Conservation (phyloP, 2,888 invertebrate genomes). For the Alsophila aescularia region DNA sequence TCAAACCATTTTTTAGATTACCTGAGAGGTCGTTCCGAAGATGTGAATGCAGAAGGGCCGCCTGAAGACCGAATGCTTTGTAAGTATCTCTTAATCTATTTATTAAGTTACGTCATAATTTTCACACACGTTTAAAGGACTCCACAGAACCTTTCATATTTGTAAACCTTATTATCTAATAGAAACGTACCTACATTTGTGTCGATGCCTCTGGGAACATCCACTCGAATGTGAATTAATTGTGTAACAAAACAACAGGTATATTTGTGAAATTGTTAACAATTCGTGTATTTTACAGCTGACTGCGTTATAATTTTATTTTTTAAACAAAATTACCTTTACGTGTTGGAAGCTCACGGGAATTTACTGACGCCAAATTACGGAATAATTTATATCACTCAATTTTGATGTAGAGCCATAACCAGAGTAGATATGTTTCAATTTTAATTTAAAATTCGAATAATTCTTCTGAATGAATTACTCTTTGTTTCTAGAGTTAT, state of each 20-base stretch:
- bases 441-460: too few species aligned
- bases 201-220: slow-evolving; percentile 26
- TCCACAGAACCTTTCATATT: background rate
- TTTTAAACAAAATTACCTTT: slow-evolving; percentile 14
- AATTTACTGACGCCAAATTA: slow-evolving; percentile 4
- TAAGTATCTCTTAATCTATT: slow-evolving; percentile 47
- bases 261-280: slow-evolving; percentile 8
- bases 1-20: slow-evolving; percentile 60
- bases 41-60: slow-evolving; percentile 55
- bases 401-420: background rate
- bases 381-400: slow-evolving; percentile 8
- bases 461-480: too few species aligned
- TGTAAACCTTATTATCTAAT: slow-evolving; percentile 1
- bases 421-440: background rate
- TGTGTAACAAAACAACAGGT: slow-evolving; percentile 15
- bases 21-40: slow-evolving; percentile 66
- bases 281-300: slow-evolving; percentile 9
- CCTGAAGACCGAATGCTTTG: slow-evolving; percentile 63
- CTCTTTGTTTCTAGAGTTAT: too few species aligned
- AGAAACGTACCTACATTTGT: slow-evolving; percentile 1
- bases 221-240: slow-evolving; percentile 14
- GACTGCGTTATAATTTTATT: slow-evolving; percentile 22
- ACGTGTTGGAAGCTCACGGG: background rate
- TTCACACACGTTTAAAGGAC: background rate
- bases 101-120: too few species aligned